Evolutionary conservation across 1,140 invertebrate genomes (phyloP).

Genomic region (Papilio polytes): DNA sequence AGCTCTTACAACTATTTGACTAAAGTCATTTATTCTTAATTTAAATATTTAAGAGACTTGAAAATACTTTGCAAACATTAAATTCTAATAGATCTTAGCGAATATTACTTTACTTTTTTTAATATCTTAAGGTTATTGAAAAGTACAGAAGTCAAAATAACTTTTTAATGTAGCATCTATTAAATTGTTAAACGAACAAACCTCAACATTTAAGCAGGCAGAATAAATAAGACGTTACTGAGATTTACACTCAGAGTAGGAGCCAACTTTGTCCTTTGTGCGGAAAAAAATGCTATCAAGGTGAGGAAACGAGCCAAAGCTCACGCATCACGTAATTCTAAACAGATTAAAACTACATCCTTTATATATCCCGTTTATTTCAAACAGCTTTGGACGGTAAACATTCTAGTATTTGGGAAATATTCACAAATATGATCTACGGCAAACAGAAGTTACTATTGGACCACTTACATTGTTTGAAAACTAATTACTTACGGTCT

Average conservation of each 20-base stretch:
- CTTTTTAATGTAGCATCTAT: not conserved
- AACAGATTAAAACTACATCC: not conserved
- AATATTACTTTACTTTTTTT: no score
- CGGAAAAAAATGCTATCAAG: constrained; percentile 31
- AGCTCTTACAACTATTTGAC: not conserved
- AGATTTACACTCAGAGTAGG: not conserved
- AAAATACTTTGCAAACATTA: not conserved
- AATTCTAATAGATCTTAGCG: no score
- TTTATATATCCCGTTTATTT: not conserved
- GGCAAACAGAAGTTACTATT: no score
- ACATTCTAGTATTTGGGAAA: not conserved
- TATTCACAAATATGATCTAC: no score
- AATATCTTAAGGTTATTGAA: no score
- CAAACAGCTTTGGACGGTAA: not conserved
- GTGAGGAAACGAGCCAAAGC: constrained; percentile 17
- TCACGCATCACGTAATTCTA: not conserved
- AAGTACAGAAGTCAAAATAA: not conserved
- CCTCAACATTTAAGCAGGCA: not conserved
- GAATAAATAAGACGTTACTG: constrained; percentile 30
- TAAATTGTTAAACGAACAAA: not conserved
- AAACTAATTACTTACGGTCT: no score
- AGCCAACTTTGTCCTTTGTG: constrained; percentile 25
- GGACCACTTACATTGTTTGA: no score
- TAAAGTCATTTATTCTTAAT: not conserved
- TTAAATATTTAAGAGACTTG: not conserved